Percentiles rank a stretch among this genome's conserved stretches.
These are phyloP conservation scores for Gnatocerus cornutus DNA, from an alignment of 2,888 invertebrate genomes.

Conservation along the genomic window DNA sequence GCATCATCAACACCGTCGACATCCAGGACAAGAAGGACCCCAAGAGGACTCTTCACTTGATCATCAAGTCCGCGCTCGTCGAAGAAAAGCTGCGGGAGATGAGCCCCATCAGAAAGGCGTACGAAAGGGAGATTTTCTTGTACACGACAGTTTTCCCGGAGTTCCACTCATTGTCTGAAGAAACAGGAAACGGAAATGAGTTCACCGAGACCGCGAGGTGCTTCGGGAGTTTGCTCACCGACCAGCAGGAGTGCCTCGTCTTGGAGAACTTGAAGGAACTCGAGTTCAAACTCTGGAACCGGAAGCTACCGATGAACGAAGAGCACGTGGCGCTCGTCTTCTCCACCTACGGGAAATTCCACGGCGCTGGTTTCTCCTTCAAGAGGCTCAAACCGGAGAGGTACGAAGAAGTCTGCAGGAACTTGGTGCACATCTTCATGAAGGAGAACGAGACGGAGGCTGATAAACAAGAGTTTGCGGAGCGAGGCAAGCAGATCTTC, in stretches of 20 bases:
- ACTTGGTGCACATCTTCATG: constrained; percentile 41
- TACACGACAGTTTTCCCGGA: constrained; percentile 48
- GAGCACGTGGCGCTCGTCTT: constrained; percentile 49
- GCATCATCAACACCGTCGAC: constrained; percentile 47
- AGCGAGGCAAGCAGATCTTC: constrained; percentile 25
- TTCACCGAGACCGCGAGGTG: constrained; percentile 42
- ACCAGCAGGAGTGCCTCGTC: constrained; percentile 45
- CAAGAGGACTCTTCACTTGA: constrained; percentile 51
- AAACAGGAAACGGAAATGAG: background rate
- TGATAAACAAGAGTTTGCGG: constrained; percentile 4
- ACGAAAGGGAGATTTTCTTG: constrained; percentile 48
- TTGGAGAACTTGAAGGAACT: constrained; percentile 52
- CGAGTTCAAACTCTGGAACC: constrained; percentile 49
- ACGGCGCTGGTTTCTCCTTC: constrained; percentile 52
- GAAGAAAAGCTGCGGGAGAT: constrained; percentile 38
- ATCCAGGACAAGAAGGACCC: constrained; percentile 42
- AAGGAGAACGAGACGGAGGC: constrained; percentile 4
- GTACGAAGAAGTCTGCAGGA: constrained; percentile 44
- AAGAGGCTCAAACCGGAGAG: constrained; percentile 47
- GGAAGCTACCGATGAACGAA: constrained; percentile 50
- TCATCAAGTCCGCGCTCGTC: constrained; percentile 57
- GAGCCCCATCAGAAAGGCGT: constrained; percentile 40
- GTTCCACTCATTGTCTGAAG: constrained; percentile 28
- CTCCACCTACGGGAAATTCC: constrained; percentile 52
- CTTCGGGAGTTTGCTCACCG: constrained; percentile 27